Percentiles rank a stretch among this genome's conserved stretches.
phyloP scores from a whole-genome alignment of 1,140 invertebrate genomes.

The Agrypnia vestita region DNA sequence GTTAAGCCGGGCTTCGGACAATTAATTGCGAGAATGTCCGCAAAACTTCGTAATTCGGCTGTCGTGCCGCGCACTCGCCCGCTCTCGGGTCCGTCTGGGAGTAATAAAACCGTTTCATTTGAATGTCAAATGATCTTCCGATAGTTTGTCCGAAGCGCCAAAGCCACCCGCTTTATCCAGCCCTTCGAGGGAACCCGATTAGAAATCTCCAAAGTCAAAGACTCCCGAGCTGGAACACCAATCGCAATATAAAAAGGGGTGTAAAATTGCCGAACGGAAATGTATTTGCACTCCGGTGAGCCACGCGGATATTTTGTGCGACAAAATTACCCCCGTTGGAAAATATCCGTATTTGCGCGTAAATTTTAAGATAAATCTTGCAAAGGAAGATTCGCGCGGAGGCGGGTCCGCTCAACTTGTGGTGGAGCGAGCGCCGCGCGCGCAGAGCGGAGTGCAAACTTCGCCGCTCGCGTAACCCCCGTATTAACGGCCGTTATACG shows the following conservation, averaged over 20 bases:
- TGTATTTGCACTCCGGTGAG: neutral
- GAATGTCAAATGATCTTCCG: constrained; percentile 48
- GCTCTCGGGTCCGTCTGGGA: neutral
- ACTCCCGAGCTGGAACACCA: neutral
- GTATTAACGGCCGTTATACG: constrained; percentile 16
- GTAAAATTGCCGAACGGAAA: neutral
- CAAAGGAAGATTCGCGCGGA: neutral
- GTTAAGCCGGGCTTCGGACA: no score
- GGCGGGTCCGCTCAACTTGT: constrained; percentile 6
- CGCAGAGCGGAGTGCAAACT: neutral
- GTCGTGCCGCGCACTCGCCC: no score
- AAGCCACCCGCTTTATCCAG: neutral
- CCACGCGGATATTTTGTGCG: neutral
- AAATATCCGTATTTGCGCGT: neutral
- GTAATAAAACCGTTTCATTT: constrained; percentile 54
- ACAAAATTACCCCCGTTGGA: neutral
- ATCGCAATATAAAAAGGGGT: neutral
- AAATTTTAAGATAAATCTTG: neutral
- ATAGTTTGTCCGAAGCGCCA: constrained; percentile 19
- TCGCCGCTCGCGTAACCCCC: neutral
- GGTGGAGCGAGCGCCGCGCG: neutral
- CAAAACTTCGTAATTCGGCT: no score
- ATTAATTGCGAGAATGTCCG: no score
- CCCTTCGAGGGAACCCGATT: neutral
- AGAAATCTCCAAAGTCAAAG: neutral